Conservation (phyloP, 1,140 invertebrate genomes). For the Papilio polytes region DNA sequence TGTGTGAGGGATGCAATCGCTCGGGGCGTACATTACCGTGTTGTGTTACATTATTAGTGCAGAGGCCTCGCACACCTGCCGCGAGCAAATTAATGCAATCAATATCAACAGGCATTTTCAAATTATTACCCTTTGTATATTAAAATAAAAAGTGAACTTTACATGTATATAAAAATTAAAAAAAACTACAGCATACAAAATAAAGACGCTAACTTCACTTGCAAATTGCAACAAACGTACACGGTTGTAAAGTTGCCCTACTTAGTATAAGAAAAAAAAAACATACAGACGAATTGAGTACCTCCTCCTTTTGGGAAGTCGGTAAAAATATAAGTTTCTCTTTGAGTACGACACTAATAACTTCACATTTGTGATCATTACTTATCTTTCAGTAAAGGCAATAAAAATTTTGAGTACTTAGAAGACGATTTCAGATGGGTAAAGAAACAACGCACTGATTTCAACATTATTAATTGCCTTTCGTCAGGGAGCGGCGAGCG, state of each 20-base stretch:
- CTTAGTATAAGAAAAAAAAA: too few relatives aligned
- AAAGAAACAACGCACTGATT: constrained; percentile 24
- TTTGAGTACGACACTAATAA: too few relatives aligned
- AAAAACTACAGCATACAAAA: neutral
- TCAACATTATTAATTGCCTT: constrained; percentile 63
- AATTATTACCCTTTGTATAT: neutral
- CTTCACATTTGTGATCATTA: too few relatives aligned
- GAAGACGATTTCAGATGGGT: neutral
- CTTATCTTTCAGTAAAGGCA: too few relatives aligned
- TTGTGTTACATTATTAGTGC: constrained; percentile 51
- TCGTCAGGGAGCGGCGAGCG: constrained; percentile 38
- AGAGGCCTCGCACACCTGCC: neutral
- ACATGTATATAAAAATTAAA: too few relatives aligned
- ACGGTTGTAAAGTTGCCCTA: too few relatives aligned
- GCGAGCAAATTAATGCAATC: neutral
- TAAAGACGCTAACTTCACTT: too few relatives aligned
- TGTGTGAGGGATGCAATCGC: constrained; percentile 36
- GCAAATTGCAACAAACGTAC: too few relatives aligned
- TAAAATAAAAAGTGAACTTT: too few relatives aligned
- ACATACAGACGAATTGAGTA: too few relatives aligned
- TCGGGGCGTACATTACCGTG: constrained; percentile 64
- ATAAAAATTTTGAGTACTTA: neutral
- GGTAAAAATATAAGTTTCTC: too few relatives aligned
- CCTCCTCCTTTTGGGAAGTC: too few relatives aligned
- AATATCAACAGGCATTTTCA: constrained; percentile 5